Evolutionary conservation across 2,888 invertebrate species (phyloP).

Genomic region (Crepidodera aurea): DNA sequence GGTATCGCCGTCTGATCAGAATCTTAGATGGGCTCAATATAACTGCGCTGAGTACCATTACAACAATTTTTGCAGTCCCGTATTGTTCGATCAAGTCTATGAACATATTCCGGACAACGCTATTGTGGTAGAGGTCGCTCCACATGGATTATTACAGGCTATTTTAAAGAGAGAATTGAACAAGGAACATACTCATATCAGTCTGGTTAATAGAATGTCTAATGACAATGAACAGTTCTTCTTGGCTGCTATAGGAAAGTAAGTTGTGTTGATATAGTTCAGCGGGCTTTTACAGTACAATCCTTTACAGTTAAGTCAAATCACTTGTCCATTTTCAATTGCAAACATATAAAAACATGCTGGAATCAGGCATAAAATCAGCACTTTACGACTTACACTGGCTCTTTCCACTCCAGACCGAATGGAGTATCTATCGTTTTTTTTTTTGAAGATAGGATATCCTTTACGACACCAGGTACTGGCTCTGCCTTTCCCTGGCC

Average conservation of each 20-base stretch:
- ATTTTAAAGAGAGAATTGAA: slow-evolving; percentile 77
- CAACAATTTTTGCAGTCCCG: slow-evolving; percentile 77
- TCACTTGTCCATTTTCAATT: no score
- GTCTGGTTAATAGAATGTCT: slow-evolving; percentile 73
- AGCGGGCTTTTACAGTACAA: no score
- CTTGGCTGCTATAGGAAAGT: slow-evolving; percentile 53
- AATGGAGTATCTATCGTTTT: no score
- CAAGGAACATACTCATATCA: slow-evolving; percentile 71
- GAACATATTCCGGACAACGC: slow-evolving; percentile 80
- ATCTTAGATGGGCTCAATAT: slow-evolving; percentile 66
- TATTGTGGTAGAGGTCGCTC: slow-evolving; percentile 83
- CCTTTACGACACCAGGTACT: no score
- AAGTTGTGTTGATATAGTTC: slow-evolving; percentile 31
- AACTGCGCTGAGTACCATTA: slow-evolving; percentile 88
- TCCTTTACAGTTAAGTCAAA: no score
- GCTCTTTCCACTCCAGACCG: no score
- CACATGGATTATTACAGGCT: slow-evolving; percentile 84
- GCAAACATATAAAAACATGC: no score
- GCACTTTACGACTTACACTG: no score
- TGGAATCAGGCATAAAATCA: no score
- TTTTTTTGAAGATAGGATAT: no score
- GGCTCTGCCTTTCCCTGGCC: no score
- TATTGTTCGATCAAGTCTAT: slow-evolving; percentile 80
- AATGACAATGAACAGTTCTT: slow-evolving; percentile 67
- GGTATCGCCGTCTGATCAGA: slow-evolving; percentile 68